Evolutionary conservation across 2,113 vertebrate genomes (phyloP).

Genomic region (Rafetus swinhoei): DNA sequence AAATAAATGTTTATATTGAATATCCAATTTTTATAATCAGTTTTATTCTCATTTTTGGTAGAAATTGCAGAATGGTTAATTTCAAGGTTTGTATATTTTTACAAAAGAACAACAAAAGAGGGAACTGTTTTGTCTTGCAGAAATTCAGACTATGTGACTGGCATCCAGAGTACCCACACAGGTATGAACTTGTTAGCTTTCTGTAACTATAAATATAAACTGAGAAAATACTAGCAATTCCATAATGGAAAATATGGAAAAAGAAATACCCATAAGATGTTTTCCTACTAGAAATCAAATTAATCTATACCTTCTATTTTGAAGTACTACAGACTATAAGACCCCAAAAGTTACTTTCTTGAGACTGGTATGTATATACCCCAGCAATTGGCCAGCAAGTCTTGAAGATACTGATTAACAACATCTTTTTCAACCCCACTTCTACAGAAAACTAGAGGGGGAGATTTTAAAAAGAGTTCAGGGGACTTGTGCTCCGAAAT

Average conservation of each 20-base stretch:
- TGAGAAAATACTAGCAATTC: too few species aligned
- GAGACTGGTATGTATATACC: rapidly evolving
- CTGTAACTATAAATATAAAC: too few species aligned
- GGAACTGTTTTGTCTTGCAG: not conserved
- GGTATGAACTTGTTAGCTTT: not conserved
- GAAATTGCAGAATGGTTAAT: not conserved
- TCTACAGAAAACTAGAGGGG: too few species aligned
- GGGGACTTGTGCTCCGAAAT: too few species aligned
- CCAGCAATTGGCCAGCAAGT: not conserved
- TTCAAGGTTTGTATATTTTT: too few species aligned
- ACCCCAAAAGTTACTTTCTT: not conserved
- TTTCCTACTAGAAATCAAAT: too few species aligned
- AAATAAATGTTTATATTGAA: not conserved
- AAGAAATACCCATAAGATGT: too few species aligned
- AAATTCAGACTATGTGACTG: not conserved
- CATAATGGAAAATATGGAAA: too few species aligned
- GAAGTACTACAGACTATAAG: not conserved
- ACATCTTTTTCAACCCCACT: not conserved
- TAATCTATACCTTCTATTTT: too few species aligned
- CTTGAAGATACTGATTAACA: not conserved
- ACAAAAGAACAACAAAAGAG: too few species aligned
- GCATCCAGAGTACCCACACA: not conserved
- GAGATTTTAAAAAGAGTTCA: too few species aligned
- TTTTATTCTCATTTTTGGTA: not conserved
- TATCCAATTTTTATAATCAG: not conserved